Base-by-base conservation (phyloP, 2,888 invertebrate genomes). In the Monoplex corrugatus region DNA sequence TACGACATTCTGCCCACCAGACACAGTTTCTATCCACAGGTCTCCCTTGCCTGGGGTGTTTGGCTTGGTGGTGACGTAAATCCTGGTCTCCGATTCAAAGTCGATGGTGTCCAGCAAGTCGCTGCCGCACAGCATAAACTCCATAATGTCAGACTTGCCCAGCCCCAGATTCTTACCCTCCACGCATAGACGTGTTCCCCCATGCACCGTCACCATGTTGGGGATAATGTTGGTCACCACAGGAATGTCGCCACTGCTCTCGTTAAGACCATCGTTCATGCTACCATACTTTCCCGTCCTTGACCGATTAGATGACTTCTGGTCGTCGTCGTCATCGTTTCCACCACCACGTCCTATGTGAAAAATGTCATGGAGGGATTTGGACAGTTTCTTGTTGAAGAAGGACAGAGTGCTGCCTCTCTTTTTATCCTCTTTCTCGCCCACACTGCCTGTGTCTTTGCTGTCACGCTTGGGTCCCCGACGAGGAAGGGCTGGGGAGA, bases 111-210 rank as follows among this genome's bases (percentile, higher is more conserved):
- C 94, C 35, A 95, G 92, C 80, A 95, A 94, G 90, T 95, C 94
- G 88, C 93, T 93, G n/a, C 95, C 95, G 89, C 95, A 95, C 28
- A 96, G 91, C 88, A 92, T 92, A 75, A 96, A 90, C 50, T 94
- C 94, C 57, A 95, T 89, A 68, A 96, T 93, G 89, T 96, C 96
- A 19, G 94, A 94, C 90, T 94, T 93, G 83, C 93, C 93, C 2
- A 93, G 89, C 13, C 95, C 96, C 68, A 96, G 92, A 92, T 95
- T 94, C n/a, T 91, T 90, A 2, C 96, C 96, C 75, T 94, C 93
- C 44, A 96, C 93, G 28, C 92, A 93, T 13, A 96, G 89, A 87
- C 92, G 91, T 0, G 95, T 95, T 3, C 95, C 95, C 3, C 95
- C 95, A n/a, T 93, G 92, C 0, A 93, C 91, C 0, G 94, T 91